phyloP scores from a whole-genome alignment of 2,888 invertebrate species.

The Strigamia maritima region DNA sequence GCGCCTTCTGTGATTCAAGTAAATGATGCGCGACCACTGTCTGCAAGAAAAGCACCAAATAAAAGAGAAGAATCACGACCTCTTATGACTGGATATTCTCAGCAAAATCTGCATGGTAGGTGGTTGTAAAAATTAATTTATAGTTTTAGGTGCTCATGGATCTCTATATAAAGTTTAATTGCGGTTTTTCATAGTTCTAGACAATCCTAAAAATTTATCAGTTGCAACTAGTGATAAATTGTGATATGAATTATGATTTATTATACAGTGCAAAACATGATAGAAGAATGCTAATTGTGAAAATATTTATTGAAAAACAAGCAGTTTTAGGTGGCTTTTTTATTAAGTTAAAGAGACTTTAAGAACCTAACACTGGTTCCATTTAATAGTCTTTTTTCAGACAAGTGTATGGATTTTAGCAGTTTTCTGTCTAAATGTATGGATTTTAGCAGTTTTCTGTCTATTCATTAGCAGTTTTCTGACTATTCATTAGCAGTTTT shows the following conservation, averaged over 20 bases:
- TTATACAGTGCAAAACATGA: neutral
- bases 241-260: neutral
- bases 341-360: no score
- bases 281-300: no score
- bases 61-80: slow-evolving; percentile 37
- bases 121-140: slow-evolving; percentile 6
- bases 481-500: no score
- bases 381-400: no score
- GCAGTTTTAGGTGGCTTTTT: no score
- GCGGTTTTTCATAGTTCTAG: neutral
- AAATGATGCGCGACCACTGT: slow-evolving; percentile 63
- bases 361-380: no score
- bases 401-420: no score
- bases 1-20: slow-evolving; percentile 60
- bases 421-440: no score
- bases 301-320: no score
- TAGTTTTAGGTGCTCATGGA: neutral
- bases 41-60: slow-evolving; percentile 40
- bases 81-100: slow-evolving; percentile 38
- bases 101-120: slow-evolving; percentile 38
- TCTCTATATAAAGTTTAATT: neutral
- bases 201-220: neutral
- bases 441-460: no score
- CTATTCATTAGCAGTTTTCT: no score
- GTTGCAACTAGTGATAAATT: neutral